Base-by-base conservation (phyloP, 1,140 invertebrate species). In the Zelostemma sp. region DNA sequence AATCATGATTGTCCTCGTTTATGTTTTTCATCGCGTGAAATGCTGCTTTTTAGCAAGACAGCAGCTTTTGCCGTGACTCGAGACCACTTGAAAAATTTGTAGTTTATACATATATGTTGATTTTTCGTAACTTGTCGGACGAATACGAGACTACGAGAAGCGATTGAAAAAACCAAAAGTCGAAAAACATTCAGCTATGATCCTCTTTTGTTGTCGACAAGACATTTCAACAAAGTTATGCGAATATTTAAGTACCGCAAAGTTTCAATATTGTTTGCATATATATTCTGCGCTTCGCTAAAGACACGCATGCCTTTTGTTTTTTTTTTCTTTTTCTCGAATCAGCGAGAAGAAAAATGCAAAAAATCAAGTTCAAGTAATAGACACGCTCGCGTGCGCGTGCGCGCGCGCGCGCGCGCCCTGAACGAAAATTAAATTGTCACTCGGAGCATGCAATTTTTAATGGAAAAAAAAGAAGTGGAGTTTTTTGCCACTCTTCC, bases 51-150 rank as follows among this genome's bases (percentile, higher is more conserved):
- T 38, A n/a, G 14, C 9, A 38, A 38, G 54, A 62, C 75, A 77
- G 73, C 64, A 75, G 74, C 69, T 74, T 80, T 81, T 79, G 75
- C 80, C 79, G 80, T 82, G 80, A 80, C 79, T 82, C 71, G 74
- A 80, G 72, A 78, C 79, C 80, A 83, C 79, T 75, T 55, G 59
- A 74, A 61, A 38, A 38, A 11, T 38, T 38, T 11, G 9, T 2
- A 2, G 1, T 4, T 38, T 38, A 11, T 38, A 38, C 3, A 38
- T 1, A 38, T n/a, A 38, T n/a, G 2, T 38, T 38, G 9, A 38
- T 11, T 38, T 38, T 38, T 38, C 14, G 35, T 38, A n/a, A n/a
- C n/a, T 38, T 38, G 35, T 5, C 11, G 14, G 2, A 11, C 9
- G 2, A 11, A 28, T 51, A n/a, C 6, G 35, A 12, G 48, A 48